These are phyloP conservation scores for Phalanger gymnotis DNA, from an alignment of 2,797 vertebrate genomes.

Conservation along the genomic window DNA sequence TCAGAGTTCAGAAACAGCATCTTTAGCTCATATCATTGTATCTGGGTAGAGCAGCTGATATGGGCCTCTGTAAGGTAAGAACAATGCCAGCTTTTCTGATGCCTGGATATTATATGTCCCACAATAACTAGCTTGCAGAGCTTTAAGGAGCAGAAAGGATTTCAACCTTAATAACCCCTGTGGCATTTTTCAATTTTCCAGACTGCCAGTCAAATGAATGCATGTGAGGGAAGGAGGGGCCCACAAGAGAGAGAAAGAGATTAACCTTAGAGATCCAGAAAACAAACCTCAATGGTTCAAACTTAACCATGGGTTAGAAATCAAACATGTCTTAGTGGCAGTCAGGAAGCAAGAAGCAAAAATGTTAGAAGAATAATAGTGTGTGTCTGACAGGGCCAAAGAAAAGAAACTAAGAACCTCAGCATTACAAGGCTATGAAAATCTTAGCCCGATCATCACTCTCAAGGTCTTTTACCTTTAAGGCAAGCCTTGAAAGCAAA, in stretches of 20 bases:
- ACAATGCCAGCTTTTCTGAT: slow-evolving; percentile 66
- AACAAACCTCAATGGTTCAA: slow-evolving; percentile 71
- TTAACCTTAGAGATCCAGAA: slow-evolving; percentile 73
- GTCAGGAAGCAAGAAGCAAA: slow-evolving; percentile 40
- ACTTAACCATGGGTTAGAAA: slow-evolving; percentile 67
- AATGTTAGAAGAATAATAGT: slow-evolving; percentile 40
- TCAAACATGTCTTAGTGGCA: slow-evolving; percentile 23
- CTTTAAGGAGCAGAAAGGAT: slow-evolving; percentile 68
- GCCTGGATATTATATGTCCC: slow-evolving; percentile 71
- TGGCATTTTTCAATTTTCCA: slow-evolving; percentile 82
- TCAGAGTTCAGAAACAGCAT: slow-evolving; percentile 73
- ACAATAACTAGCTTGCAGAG: slow-evolving; percentile 73
- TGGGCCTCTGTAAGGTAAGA: slow-evolving; percentile 65
- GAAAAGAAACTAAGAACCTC: slow-evolving; percentile 22
- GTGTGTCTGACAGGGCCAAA: neutral
- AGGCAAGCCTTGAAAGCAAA: slow-evolving; percentile 22
- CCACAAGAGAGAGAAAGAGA: slow-evolving; percentile 74
- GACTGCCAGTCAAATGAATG: slow-evolving; percentile 82
- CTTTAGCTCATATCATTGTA: slow-evolving; percentile 60
- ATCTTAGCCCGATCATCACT: slow-evolving; percentile 27
- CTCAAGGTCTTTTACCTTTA: slow-evolving; percentile 42
- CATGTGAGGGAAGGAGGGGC: slow-evolving; percentile 71
- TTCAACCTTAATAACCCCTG: slow-evolving; percentile 79
- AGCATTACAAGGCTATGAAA: slow-evolving; percentile 14
- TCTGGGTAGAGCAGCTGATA: slow-evolving; percentile 60